A percentile compares a stretch with the other conserved stretches of the same genome.
phyloP scores from a whole-genome alignment of 2,888 invertebrate genomes.

The Tromatobia lineatoria region DNA sequence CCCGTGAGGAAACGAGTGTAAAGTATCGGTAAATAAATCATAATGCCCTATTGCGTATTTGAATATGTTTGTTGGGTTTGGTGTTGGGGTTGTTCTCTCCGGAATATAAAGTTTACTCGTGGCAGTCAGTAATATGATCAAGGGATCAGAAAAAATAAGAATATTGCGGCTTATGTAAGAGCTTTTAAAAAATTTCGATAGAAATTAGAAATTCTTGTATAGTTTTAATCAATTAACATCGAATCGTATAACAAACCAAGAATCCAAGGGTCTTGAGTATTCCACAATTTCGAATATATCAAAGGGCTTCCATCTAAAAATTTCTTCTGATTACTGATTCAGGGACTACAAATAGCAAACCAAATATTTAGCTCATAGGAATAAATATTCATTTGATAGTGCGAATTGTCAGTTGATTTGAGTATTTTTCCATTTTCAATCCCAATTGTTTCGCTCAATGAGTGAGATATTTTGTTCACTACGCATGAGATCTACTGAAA shows the following conservation, averaged over 20 bases:
- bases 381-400: too few species aligned
- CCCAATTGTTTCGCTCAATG: too few species aligned
- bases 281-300: background rate
- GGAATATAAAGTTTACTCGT: constrained; percentile 20
- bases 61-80: constrained; percentile 79
- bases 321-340: too few species aligned
- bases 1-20: constrained; percentile 70
- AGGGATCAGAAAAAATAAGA: background rate
- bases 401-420: too few species aligned
- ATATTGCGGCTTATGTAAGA: background rate
- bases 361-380: too few species aligned
- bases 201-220: background rate
- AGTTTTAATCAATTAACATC: background rate
- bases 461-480: too few species aligned
- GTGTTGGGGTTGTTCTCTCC: constrained; percentile 26
- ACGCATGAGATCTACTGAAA: too few species aligned
- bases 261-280: background rate
- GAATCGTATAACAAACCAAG: too few species aligned
- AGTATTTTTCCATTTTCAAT: too few species aligned
- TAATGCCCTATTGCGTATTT: constrained; percentile 81
- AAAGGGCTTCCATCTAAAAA: too few species aligned
- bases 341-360: too few species aligned
- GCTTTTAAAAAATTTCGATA: background rate
- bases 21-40: constrained; percentile 83
- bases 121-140: background rate